Evolutionary conservation across 2,888 invertebrate species (phyloP).

Genomic region (Acrocera orbiculus): DNA sequence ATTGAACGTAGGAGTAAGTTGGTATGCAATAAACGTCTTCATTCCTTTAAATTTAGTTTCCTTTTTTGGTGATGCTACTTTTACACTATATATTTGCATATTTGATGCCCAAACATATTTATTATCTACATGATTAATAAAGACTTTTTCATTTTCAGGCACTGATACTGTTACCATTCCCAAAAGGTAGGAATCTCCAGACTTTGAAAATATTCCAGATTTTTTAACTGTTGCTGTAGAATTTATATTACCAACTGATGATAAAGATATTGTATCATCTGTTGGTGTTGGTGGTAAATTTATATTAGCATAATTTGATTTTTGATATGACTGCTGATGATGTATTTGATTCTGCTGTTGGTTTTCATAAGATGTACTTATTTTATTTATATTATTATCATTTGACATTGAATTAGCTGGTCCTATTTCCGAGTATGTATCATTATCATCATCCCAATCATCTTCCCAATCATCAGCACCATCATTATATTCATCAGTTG

Average conservation of each 20-base stretch:
- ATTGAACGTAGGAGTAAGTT: constrained; percentile 86
- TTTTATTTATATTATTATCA: constrained; percentile 4
- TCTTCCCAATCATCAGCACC: constrained; percentile 65
- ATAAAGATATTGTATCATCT: constrained; percentile 36
- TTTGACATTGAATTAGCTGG: constrained; percentile 27
- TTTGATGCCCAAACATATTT: constrained; percentile 61
- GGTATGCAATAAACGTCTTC: constrained; percentile 94
- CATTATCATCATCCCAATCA: constrained; percentile 66
- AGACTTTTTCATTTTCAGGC: constrained; percentile 51
- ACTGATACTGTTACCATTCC: constrained; percentile 52
- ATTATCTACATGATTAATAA: constrained; percentile 55
- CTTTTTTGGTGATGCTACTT: constrained; percentile 89
- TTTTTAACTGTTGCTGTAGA: constrained; percentile 37
- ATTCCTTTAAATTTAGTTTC: constrained; percentile 94
- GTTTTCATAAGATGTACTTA: constrained; percentile 9
- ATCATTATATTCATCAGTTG: constrained; percentile 46
- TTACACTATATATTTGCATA: constrained; percentile 59
- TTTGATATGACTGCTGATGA: constrained; percentile 6
- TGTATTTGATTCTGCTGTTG: constrained; percentile 11
- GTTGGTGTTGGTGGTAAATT: constrained; percentile 26
- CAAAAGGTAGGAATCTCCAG: constrained; percentile 77
- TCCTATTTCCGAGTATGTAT: constrained; percentile 59
- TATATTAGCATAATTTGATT: constrained; percentile 24
- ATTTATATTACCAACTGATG: constrained; percentile 9
- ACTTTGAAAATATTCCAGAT: constrained; percentile 80